Percentiles rank a stretch among this genome's conserved stretches.
Evolutionary conservation across 2,888 invertebrate species (phyloP).

Genomic region (Lasius platythorax): DNA sequence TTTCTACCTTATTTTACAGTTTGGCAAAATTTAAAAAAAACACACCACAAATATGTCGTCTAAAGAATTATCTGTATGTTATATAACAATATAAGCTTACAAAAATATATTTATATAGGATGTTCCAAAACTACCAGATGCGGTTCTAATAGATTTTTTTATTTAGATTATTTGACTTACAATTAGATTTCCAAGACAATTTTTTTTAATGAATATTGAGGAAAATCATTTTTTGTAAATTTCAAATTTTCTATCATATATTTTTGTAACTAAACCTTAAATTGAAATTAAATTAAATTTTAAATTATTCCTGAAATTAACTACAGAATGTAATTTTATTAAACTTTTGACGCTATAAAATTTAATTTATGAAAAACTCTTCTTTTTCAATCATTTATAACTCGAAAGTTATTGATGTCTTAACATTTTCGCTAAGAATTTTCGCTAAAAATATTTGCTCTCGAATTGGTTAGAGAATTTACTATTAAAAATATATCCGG

Average conservation of each 20-base stretch:
- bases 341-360: neutral
- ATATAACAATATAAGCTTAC: neutral
- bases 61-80: neutral
- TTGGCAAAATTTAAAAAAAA: neutral
- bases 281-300: neutral
- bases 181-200: neutral
- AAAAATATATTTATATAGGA: neutral
- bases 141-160: neutral
- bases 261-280: neutral
- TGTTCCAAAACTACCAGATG: neutral
- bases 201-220: neutral
- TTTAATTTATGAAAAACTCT: neutral
- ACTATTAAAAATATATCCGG: neutral
- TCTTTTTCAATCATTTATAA: neutral
- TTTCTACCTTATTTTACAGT: neutral
- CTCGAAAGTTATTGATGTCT: neutral
- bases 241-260: neutral
- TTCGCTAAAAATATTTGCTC: neutral
- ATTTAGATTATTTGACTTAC: neutral
- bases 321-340: neutral
- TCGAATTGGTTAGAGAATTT: neutral
- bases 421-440: neutral
- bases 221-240: neutral
- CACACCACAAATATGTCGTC: neutral
- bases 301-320: neutral